phyloP scores from a whole-genome alignment of 2,888 invertebrate genomes.

The Icerya purchasi region DNA sequence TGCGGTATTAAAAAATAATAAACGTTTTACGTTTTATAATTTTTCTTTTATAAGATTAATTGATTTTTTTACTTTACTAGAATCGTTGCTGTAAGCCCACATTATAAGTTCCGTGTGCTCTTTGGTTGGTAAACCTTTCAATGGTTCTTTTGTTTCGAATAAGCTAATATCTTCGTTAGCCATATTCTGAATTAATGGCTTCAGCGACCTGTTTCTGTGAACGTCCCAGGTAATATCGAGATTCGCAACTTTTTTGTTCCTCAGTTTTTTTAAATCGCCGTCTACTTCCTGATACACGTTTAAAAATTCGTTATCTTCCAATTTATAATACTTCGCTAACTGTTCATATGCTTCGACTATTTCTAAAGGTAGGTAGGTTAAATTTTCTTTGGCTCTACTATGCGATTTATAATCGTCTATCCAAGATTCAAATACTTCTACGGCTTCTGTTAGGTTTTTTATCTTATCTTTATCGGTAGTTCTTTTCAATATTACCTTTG shows the following conservation, averaged over 20 bases:
- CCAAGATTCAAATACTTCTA: conserved; percentile 46
- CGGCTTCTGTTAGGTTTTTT: conserved; percentile 48
- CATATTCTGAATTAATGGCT: conserved; percentile 28
- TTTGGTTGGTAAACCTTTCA: conserved; percentile 42
- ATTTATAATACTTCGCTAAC: conserved; percentile 31
- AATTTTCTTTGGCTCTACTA: conserved; percentile 43
- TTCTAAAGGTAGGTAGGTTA: conserved; percentile 40
- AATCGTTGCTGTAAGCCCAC: conserved; percentile 57
- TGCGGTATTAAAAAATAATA: no score
- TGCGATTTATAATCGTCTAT: conserved; percentile 47
- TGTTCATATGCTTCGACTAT: conserved; percentile 33
- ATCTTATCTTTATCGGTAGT: conserved; percentile 56
- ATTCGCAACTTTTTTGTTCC: conserved; percentile 30
- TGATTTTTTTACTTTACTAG: conserved; percentile 39
- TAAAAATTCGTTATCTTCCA: conserved; percentile 35
- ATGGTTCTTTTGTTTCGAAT: conserved; percentile 36
- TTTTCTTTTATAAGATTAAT: conserved; percentile 28
- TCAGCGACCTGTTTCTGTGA: conserved; percentile 39
- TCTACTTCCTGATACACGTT: conserved; percentile 39
- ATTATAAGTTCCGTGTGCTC: conserved; percentile 45
- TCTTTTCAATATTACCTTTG: conserved; percentile 28
- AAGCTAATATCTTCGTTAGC: conserved; percentile 25
- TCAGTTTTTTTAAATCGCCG: conserved; percentile 50
- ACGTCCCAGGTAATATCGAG: conserved; percentile 50
- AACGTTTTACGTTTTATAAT: no score